Evolutionary conservation across 2,797 vertebrate species (phyloP).

Genomic region (Neosilurus mollespiculum): DNA sequence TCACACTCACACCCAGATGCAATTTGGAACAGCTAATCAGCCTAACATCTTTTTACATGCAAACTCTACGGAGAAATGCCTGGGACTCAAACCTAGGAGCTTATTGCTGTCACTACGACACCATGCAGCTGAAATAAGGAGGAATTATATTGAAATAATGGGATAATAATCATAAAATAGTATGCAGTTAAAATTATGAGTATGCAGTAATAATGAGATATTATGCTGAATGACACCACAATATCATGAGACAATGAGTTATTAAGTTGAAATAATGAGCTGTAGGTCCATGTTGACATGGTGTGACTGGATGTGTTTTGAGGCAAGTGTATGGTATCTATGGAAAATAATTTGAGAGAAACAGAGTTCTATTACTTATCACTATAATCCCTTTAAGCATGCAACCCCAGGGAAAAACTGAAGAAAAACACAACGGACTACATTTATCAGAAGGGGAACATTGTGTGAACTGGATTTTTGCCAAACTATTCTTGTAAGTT

Average conservation of each 20-base stretch:
- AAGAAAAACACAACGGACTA: not conserved
- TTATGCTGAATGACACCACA: not conserved
- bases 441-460: not conserved
- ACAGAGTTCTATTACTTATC: not conserved
- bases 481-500: slow-evolving; percentile 1
- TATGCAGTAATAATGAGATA: not conserved
- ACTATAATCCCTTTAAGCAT: not conserved
- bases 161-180: not conserved
- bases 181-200: not conserved
- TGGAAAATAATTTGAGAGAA: slow-evolving; percentile 5
- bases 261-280: not conserved
- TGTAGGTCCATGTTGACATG: not conserved
- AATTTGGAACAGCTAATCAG: no score
- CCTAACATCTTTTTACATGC: no score
- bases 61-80: no score
- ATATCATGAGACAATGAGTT: not conserved
- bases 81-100: no score
- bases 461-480: not conserved
- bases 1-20: no score
- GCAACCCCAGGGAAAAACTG: not conserved
- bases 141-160: not conserved
- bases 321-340: not conserved
- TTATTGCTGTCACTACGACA: no score
- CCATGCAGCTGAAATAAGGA: not conserved
- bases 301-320: not conserved